phyloP scores from a whole-genome alignment of 2,113 vertebrate species.

The Ceyx margarethae region DNA sequence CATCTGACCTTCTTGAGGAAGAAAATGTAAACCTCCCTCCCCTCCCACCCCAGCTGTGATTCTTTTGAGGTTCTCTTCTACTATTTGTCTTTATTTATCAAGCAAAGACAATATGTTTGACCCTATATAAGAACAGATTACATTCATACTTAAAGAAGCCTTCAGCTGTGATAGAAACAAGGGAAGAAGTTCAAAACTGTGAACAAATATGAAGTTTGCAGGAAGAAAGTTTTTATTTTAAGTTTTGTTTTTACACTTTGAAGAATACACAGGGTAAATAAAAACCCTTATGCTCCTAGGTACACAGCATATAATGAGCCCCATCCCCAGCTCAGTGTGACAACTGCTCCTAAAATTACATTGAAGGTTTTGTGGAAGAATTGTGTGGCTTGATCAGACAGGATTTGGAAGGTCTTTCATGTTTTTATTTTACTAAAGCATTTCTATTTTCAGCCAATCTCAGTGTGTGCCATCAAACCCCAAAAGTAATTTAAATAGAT shows the following conservation, averaged over 20 bases:
- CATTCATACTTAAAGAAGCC: not conserved
- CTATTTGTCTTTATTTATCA: slow-evolving; percentile 42
- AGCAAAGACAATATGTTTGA: not conserved
- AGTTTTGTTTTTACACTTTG: not conserved
- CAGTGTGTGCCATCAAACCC: not conserved
- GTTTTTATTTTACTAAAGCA: slow-evolving; percentile 13
- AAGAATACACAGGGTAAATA: not conserved
- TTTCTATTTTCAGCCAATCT: slow-evolving; percentile 21
- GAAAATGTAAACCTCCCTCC: slow-evolving; percentile 17
- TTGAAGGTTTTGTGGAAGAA: not conserved
- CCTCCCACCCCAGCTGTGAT: not conserved
- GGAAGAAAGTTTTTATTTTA: not conserved
- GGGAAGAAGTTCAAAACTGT: not conserved
- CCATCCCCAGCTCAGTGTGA: not conserved
- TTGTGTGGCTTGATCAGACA: not conserved
- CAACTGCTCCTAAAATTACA: not conserved
- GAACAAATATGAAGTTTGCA: not conserved
- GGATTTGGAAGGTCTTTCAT: not conserved
- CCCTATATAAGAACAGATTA: not conserved
- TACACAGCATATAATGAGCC: not conserved
- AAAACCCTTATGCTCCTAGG: not conserved
- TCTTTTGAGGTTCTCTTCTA: slow-evolving; percentile 26
- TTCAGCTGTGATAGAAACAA: not conserved
- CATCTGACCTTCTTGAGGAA: slow-evolving; percentile 6
- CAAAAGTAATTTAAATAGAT: not conserved